Percentiles rank a stretch among this genome's conserved stretches.
These are phyloP conservation scores for Trematomus loennbergii DNA, from an alignment of 2,113 vertebrate genomes.

Conservation along the genomic window DNA sequence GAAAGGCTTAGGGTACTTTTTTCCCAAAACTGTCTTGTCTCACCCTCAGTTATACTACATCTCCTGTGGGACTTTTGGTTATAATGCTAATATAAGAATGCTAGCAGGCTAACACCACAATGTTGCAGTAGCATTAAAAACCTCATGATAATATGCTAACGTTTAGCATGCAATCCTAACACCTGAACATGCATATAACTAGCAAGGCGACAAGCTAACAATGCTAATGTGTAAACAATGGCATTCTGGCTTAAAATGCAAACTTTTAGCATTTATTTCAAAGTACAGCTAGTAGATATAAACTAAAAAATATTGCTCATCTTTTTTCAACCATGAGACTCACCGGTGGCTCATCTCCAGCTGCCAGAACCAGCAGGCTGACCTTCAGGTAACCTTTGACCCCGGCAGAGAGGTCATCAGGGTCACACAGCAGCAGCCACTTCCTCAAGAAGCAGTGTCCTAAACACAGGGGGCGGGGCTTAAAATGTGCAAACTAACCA, in stretches of 20 bases:
- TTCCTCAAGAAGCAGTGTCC: constrained; percentile 93
- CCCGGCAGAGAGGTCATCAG: constrained; percentile 91
- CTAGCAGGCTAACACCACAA: neutral
- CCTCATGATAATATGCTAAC: neutral
- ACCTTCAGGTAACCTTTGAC: constrained; percentile 95
- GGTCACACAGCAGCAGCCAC: constrained; percentile 93
- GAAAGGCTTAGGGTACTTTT: no score
- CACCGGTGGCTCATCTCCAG: constrained; percentile 94
- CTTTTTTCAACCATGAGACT: constrained; percentile 72
- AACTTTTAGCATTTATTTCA: neutral
- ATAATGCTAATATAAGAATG: neutral
- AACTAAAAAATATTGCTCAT: neutral
- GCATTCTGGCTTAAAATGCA: neutral
- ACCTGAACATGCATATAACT: neutral
- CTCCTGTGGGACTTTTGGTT: neutral
- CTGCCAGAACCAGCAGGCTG: constrained; percentile 91
- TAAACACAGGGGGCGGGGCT: constrained; percentile 48
- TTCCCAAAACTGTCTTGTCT: no score
- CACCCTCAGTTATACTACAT: no score
- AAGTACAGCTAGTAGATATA: no score
- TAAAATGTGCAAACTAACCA: neutral
- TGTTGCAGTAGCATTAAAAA: neutral
- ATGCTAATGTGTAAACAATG: neutral
- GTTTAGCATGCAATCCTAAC: no score
- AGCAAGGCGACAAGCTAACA: neutral